Conservation (phyloP, 2,113 vertebrate species). For the Eidolon helvum region DNA sequence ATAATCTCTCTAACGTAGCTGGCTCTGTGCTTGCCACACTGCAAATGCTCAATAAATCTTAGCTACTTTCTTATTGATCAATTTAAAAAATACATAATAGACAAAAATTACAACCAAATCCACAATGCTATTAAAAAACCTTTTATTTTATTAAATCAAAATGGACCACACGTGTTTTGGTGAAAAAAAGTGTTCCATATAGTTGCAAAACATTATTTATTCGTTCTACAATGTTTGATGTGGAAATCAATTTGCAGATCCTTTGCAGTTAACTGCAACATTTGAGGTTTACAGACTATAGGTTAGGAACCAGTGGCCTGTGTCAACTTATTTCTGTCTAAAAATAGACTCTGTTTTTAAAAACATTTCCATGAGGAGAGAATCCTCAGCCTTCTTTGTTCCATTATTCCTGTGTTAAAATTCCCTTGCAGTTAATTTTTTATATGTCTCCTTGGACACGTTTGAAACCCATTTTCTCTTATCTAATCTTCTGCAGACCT, state of each 20-base stretch:
- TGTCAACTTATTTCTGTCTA: constrained; percentile 23
- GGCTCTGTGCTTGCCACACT: neutral
- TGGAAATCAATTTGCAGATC: neutral
- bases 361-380: neutral
- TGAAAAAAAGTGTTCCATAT: neutral
- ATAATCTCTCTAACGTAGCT: neutral
- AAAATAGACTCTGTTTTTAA: constrained; percentile 18
- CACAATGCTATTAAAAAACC: neutral
- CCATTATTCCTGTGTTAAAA: neutral
- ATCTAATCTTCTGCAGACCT: neutral
- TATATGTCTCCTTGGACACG: neutral
- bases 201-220: neutral
- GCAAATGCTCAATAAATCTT: neutral
- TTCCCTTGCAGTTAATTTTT: neutral
- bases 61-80: neutral
- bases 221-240: neutral
- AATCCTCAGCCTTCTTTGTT: neutral
- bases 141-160: constrained; percentile 42
- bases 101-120: neutral
- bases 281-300: neutral
- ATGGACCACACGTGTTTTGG: neutral
- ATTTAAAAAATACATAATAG: neutral
- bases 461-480: neutral
- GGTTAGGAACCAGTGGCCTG: neutral
- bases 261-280: neutral